phyloP scores from a whole-genome alignment of 2,113 vertebrate species.

The Pogonocichla stellata region DNA sequence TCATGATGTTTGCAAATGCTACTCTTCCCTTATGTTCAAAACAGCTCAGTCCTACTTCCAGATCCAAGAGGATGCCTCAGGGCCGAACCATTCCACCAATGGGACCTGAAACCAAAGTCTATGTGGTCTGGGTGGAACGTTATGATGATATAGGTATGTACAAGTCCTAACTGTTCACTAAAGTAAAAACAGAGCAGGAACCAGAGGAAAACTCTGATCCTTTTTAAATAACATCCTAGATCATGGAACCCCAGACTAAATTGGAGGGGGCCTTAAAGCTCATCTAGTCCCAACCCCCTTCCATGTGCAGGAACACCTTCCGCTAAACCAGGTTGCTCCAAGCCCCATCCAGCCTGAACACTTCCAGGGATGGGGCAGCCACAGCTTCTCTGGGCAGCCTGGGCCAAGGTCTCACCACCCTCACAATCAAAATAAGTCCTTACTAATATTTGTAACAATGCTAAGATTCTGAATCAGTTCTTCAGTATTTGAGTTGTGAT shows the following conservation, averaged over 20 bases:
- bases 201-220: background rate
- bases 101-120: constrained; percentile 94
- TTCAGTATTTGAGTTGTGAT: background rate
- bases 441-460: background rate
- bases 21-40: constrained; percentile 13
- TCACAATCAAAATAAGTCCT: background rate
- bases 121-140: constrained; percentile 94
- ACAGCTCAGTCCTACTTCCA: constrained; percentile 88
- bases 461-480: background rate
- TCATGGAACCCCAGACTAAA: background rate
- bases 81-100: constrained; percentile 88
- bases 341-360: background rate
- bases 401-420: background rate
- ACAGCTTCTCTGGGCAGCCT: background rate
- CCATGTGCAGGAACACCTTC: background rate
- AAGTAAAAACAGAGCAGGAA: background rate
- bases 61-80: constrained; percentile 85
- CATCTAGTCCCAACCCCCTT: background rate
- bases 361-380: background rate
- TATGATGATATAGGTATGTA: constrained; percentile 91
- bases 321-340: background rate
- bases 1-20: background rate
- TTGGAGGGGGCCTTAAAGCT: background rate
- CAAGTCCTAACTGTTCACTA: background rate
- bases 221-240: background rate